phyloP scores from a whole-genome alignment of 2,113 vertebrate species.

The Lepus americanus region DNA sequence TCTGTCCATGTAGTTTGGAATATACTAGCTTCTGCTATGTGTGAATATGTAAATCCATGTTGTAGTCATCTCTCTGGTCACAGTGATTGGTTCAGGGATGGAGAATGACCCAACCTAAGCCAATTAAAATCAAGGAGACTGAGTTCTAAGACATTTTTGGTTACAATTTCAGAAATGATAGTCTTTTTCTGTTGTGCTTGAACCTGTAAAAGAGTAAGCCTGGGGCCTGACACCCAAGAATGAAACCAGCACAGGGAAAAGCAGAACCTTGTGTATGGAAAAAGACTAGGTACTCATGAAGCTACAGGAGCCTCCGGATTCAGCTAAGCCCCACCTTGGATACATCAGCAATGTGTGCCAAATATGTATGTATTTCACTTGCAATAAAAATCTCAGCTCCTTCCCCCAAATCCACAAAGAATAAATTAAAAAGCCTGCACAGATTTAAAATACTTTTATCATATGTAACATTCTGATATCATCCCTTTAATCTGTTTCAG shows the following conservation, averaged over 20 bases:
- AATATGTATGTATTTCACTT: neutral
- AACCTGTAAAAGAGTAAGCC: neutral
- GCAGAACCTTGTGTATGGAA: neutral
- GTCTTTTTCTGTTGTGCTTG: constrained; percentile 38
- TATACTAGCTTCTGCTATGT: neutral
- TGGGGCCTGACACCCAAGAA: neutral
- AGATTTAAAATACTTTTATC: constrained; percentile 38
- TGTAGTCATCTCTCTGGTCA: neutral
- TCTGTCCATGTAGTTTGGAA: constrained; percentile 16
- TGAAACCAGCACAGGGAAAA: constrained; percentile 19
- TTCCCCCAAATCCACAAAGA: neutral
- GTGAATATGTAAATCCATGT: neutral
- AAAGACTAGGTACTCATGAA: neutral
- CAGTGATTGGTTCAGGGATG: neutral
- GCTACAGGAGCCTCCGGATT: neutral
- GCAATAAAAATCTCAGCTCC: neutral
- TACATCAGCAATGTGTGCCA: neutral
- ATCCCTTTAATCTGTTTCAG: neutral
- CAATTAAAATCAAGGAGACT: constrained; percentile 38
- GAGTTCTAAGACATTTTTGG: neutral
- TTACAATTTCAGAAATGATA: constrained; percentile 29
- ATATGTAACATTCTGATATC: neutral
- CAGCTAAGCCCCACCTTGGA: neutral
- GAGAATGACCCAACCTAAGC: neutral
- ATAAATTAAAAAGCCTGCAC: neutral